Evolutionary conservation across 2,888 invertebrate species (phyloP).

Genomic region (Sarcophaga subvicina): DNA sequence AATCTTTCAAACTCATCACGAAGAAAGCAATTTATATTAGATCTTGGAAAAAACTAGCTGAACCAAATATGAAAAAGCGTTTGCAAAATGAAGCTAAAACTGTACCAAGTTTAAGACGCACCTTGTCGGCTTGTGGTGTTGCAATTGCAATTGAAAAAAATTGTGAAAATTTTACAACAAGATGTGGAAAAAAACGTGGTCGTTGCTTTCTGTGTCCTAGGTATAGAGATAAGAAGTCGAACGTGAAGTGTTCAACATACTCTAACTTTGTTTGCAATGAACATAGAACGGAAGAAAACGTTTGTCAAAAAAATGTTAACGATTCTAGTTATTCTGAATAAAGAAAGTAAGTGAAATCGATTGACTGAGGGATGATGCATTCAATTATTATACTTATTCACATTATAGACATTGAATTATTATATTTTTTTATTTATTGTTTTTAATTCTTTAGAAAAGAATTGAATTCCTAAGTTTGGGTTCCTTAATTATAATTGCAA

Average conservation of each 20-base stretch:
- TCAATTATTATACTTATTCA: too few species aligned
- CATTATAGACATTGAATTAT: too few species aligned
- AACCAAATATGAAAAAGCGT: conserved; percentile 19
- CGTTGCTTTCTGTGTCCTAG: neutral
- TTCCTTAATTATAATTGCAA: too few species aligned
- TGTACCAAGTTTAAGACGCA: neutral
- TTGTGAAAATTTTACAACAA: neutral
- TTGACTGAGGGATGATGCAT: too few species aligned
- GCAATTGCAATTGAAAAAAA: conserved; percentile 1
- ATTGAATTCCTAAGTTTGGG: too few species aligned
- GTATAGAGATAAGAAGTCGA: neutral
- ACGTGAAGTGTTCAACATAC: too few species aligned
- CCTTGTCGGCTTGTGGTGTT: conserved; percentile 15
- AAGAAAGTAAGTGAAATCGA: too few species aligned
- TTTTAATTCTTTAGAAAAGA: too few species aligned
- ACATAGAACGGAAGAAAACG: neutral
- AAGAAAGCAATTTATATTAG: conserved; percentile 36
- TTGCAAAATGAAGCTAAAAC: conserved; percentile 13
- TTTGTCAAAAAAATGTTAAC: neutral
- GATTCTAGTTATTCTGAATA: too few species aligned
- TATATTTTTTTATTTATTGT: too few species aligned
- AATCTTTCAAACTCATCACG: conserved; percentile 35
- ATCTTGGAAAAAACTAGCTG: conserved; percentile 35
- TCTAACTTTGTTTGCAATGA: too few species aligned
- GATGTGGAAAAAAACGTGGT: neutral